Evolutionary conservation across 2,113 vertebrate species (phyloP), one percentile per base, ranked within the genome.

Genomic region (Zosterops hypoxanthus): DNA sequence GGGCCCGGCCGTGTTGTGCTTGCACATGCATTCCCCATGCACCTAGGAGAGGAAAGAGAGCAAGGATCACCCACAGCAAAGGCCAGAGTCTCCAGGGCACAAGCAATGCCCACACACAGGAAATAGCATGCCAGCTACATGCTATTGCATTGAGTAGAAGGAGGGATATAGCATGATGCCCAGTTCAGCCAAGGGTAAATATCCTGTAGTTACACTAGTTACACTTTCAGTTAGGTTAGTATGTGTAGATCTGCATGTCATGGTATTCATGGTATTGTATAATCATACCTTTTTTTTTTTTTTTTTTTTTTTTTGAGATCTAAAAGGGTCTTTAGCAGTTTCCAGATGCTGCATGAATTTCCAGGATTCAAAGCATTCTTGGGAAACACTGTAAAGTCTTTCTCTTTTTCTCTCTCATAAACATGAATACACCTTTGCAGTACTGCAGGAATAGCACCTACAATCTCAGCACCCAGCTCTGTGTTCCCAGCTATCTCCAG

Each of bases 11-110:
- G 99, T 99, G 97, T 99, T 99, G 98, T 99, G 99, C 95, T 98
- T 98, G 97, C 99, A 99, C 95, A 99, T 98, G 95, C 99, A 99
- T 92, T 98, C 99, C 82, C 99, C 99, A 53, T 99, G 99, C 78
- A 99, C 98, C 99, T 99, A 81, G 52, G 2, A 86, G 90, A 41
- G 17, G 42, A 92, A 87, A 85, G 68, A 97, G 81, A 97, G 49
- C 44, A 65, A 34, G 81, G 66, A 90, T 89, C 57, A 97, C 41
- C 31, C 70, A 85, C 44, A 55, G 75, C 46, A 79, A 81, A 86
- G 24, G 29, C 46, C 41, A 64, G 17, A 10, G 39, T 52, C 60
- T 53, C 57, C 0, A 0, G 59, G 42, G 33, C 75, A 82, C 1
- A 4, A 47, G 73, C 47, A 57, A 11, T 59, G 29, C 23, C 28